Conservation (phyloP, 2,797 vertebrate species). For the Ispidina lecontei region DNA sequence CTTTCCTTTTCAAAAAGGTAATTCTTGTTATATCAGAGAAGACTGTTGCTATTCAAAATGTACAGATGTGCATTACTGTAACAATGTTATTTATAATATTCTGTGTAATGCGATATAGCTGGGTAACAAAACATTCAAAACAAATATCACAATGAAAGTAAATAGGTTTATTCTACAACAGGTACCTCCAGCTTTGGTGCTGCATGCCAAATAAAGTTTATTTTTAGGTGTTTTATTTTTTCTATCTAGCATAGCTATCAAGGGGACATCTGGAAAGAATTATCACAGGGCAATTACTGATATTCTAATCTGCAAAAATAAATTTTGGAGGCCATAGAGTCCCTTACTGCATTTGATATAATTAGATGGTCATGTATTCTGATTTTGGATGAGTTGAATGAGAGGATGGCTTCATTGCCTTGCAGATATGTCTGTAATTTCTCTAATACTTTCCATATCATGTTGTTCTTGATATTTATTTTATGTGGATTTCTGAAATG, state of each 20-base stretch:
- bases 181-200: not conserved
- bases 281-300: not conserved
- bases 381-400: conserved; percentile 9
- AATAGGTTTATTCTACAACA: not conserved
- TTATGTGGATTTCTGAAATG: conserved; percentile 13
- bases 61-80: not conserved
- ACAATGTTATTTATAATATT: not conserved
- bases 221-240: not conserved
- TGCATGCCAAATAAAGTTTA: not conserved
- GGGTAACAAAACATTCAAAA: not conserved
- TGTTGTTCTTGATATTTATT: conserved; percentile 10
- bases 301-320: not conserved
- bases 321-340: not conserved
- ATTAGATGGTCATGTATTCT: conserved; percentile 7
- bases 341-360: not conserved
- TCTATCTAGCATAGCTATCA: not conserved
- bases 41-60: not conserved
- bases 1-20: not conserved
- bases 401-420: not conserved
- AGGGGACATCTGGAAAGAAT: not conserved
- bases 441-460: not conserved
- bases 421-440: not conserved
- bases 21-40: not conserved
- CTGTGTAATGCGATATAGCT: not conserved
- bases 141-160: not conserved